A percentile compares a stretch with the other conserved stretches of the same genome.
Evolutionary conservation across 1,140 invertebrate species (phyloP).

Genomic region (Sycophaga agraensis): DNA sequence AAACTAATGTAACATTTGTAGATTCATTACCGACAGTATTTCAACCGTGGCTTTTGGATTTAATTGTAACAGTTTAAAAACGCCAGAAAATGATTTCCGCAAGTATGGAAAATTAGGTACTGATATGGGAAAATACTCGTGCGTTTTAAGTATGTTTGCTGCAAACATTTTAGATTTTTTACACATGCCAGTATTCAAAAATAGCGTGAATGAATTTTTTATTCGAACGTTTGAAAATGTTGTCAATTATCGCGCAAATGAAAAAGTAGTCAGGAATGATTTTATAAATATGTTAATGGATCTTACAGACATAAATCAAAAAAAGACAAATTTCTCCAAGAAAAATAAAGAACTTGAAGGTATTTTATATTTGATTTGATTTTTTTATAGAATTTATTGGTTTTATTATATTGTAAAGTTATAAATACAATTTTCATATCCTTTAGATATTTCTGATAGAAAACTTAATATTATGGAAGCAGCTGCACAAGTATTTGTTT

Average conservation of each 20-base stretch:
- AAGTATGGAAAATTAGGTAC: slow-evolving; percentile 29
- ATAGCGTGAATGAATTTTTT: slow-evolving; percentile 39
- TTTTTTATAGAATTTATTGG: background rate
- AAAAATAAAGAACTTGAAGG: background rate
- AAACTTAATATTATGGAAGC: slow-evolving; percentile 24
- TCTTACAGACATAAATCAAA: slow-evolving; percentile 35
- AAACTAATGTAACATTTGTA: no score
- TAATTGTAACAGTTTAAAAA: slow-evolving; percentile 49
- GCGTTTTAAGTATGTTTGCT: slow-evolving; percentile 11
- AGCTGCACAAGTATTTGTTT: slow-evolving; percentile 36
- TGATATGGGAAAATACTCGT: slow-evolving; percentile 8
- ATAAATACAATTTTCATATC: no score
- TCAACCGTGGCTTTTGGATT: slow-evolving; percentile 60
- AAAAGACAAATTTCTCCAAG: background rate
- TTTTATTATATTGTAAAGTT: no score
- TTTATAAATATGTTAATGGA: slow-evolving; percentile 44
- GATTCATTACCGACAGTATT: slow-evolving; percentile 63
- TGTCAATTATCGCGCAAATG: slow-evolving; percentile 36
- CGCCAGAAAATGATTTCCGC: slow-evolving; percentile 39
- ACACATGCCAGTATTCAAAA: slow-evolving; percentile 4
- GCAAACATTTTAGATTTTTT: slow-evolving; percentile 15
- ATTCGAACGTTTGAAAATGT: slow-evolving; percentile 35
- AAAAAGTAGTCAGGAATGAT: slow-evolving; percentile 42
- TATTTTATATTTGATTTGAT: background rate
- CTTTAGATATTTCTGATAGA: slow-evolving; percentile 17